Evolutionary conservation across 1,140 invertebrate genomes (phyloP).

Genomic region (Drosophila gunungcola): DNA sequence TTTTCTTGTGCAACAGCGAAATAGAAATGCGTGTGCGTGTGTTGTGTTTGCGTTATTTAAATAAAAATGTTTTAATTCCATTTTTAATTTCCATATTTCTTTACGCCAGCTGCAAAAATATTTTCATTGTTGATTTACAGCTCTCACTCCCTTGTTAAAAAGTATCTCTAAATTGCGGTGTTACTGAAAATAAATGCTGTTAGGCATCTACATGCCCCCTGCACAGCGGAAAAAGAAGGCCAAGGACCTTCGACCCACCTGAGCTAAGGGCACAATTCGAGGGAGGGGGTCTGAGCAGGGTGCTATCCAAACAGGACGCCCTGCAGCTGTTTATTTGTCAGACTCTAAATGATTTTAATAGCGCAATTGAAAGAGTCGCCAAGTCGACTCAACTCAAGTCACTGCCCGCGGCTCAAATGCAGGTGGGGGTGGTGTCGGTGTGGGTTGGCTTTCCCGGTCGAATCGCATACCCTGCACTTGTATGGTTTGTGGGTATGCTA

Average conservation of each 20-base stretch:
- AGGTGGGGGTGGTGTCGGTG: neutral
- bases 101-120: conserved; percentile 28
- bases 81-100: conserved; percentile 63
- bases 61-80: conserved; percentile 50
- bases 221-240: neutral
- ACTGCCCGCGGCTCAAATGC: conserved; percentile 25
- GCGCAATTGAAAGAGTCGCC: conserved; percentile 63
- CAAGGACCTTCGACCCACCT: conserved; percentile 19
- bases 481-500: neutral
- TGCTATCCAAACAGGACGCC: conserved; percentile 43
- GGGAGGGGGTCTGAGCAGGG: neutral
- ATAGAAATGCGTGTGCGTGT: neutral
- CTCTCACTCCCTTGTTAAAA: conserved; percentile 5
- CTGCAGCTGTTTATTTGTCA: conserved; percentile 61
- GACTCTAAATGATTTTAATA: conserved; percentile 73
- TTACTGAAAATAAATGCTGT: conserved; percentile 7
- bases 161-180: conserved; percentile 12
- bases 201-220: neutral
- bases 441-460: neutral
- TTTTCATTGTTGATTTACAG: conserved; percentile 41
- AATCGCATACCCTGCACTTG: conserved; percentile 9
- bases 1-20: conserved; percentile 17
- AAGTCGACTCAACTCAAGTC: conserved; percentile 52
- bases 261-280: neutral
- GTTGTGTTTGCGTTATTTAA: conserved; percentile 11